Evolutionary conservation across 1,140 invertebrate species (phyloP), one percentile per base, ranked within the genome.

Genomic region (Saccostrea cuccullata): DNA sequence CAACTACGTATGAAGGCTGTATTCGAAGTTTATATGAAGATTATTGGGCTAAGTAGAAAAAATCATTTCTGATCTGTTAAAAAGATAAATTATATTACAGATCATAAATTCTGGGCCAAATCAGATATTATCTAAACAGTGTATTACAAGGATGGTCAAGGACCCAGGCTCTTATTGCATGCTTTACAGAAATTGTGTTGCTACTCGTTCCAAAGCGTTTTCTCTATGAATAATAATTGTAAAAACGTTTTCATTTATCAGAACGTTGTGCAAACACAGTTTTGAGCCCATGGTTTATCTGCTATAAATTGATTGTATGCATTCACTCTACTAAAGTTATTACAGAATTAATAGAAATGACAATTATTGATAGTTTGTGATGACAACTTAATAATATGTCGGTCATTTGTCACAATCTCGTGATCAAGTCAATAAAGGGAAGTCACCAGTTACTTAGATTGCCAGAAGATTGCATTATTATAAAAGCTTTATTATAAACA

Each of bases 341-440:
- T 77, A 26, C 70, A 13, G 70, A 36, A 20, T 30, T 15, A 26
- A 15, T 13, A 13, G 4, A 30, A 77, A 8, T 26, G 26, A 30
- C 20, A 13, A 15, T 0, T 30, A 15, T 77, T 26, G 26, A 30
- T 3, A 13, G 26, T 77, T 77, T 77, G 26, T 77, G 26, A 30
- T 77, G 70, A 77, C 70, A 77, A 30, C 70, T 77, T 77, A 77
- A 77, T 77, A 77, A 77, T 77, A 77, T 13, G 6, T 36, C 23
- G 26, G 23, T 17, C 26, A 77, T 77, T 47, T 2, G 47, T 47
- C 47, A 5, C 47, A 6, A 3, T 47, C 5, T 47, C 9, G 47
- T 47, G 47, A 8, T 47, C 11, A 36, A 36, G 70, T 64, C 58
- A 6, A n/a, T 64, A 64, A 20, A 20, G 0, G 0, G 58, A 20